Conservation (phyloP, 1,140 invertebrate species). For the Leguminivora glycinivorella region DNA sequence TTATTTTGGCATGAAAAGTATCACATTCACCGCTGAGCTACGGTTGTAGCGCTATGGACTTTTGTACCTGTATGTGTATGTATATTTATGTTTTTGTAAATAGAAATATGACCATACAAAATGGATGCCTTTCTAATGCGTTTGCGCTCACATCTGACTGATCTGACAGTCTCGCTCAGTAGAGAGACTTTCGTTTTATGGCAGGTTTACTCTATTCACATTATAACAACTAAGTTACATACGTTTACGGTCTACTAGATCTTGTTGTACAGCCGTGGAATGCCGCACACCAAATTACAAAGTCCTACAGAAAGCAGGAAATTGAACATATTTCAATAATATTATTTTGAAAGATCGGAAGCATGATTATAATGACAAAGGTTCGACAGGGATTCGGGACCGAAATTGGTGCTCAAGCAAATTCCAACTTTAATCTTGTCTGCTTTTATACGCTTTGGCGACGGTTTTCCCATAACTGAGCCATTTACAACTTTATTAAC, state of each 20-base stretch:
- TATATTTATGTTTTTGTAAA: too few relatives aligned
- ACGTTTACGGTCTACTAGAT: neutral
- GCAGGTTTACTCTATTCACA: neutral
- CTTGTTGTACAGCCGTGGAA: neutral
- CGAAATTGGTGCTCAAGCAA: constrained; percentile 46
- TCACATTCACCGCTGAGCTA: too few relatives aligned
- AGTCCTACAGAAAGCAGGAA: constrained; percentile 64
- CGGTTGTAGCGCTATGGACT: neutral
- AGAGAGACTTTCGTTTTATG: too few relatives aligned
- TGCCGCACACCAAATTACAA: constrained; percentile 56
- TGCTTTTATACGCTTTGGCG: constrained; percentile 38
- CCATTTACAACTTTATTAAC: constrained; percentile 61
- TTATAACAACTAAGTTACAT: neutral
- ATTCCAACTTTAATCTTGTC: constrained; percentile 52
- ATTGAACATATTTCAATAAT: constrained; percentile 78
- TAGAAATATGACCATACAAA: too few relatives aligned
- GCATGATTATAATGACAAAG: constrained; percentile 77
- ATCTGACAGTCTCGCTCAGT: too few relatives aligned
- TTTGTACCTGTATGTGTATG: too few relatives aligned
- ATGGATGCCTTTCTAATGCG: too few relatives aligned
- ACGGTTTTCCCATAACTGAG: constrained; percentile 40
- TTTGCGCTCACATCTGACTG: too few relatives aligned
- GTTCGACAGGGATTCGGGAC: constrained; percentile 66
- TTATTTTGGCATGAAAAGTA: too few relatives aligned
- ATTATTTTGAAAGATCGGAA: constrained; percentile 77